Percentiles rank a stretch among this genome's conserved stretches.
Conservation (phyloP, 2,888 invertebrate genomes). For the Platycheirus albimanus region DNA sequence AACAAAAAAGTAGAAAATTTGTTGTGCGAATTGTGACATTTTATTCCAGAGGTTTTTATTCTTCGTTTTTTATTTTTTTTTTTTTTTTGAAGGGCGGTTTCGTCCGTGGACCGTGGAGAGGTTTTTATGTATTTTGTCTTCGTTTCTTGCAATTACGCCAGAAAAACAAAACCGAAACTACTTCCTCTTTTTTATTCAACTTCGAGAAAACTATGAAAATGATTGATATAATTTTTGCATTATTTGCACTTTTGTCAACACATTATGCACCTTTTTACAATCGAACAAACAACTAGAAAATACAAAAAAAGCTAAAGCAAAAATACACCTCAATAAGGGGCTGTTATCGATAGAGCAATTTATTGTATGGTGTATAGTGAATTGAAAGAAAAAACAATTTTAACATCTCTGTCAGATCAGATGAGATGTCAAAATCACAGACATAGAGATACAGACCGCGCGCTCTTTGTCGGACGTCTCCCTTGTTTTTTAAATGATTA, state of each 20-base stretch:
- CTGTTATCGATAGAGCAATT: constrained; percentile 29
- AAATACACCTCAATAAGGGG: constrained; percentile 42
- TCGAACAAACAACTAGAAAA: constrained; percentile 27
- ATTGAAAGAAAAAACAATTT: too few species aligned
- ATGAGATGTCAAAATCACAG: too few species aligned
- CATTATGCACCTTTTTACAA: constrained; percentile 47
- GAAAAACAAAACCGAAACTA: constrained; percentile 16
- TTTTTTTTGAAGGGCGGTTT: constrained; percentile 62
- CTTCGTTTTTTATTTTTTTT: constrained; percentile 23
- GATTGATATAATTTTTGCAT: constrained; percentile 2
- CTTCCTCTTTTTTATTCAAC: constrained; percentile 6
- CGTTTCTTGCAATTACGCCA: constrained; percentile 5
- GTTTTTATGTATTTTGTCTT: constrained; percentile 42
- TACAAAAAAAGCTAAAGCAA: constrained; percentile 50
- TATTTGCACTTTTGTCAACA: constrained; percentile 21
- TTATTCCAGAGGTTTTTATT: constrained; percentile 38
- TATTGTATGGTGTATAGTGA: too few species aligned
- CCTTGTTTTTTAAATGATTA: too few species aligned
- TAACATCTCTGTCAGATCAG: too few species aligned
- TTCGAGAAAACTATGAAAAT: constrained; percentile 1
- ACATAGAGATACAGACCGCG: too few species aligned
- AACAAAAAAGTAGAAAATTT: constrained; percentile 65
- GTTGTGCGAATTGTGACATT: constrained; percentile 68
- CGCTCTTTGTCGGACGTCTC: too few species aligned
- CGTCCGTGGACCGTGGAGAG: constrained; percentile 39